phyloP scores from a whole-genome alignment of 2,888 invertebrate genomes.

The Lucinisca nassula region DNA sequence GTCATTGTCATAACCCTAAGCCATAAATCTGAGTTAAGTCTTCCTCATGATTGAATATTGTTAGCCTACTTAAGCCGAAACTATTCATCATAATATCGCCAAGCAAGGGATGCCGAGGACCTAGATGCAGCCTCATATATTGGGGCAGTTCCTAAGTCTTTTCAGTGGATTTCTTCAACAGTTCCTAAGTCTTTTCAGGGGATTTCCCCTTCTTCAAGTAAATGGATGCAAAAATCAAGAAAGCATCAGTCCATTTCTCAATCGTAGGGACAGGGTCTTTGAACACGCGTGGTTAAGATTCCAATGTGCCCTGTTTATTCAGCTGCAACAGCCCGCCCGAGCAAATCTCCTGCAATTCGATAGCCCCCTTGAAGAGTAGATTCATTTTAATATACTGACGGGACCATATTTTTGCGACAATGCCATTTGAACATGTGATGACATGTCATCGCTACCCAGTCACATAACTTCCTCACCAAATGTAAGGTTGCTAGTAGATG shows the following conservation, averaged over 20 bases:
- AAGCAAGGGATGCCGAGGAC: neutral
- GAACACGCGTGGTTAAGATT: neutral
- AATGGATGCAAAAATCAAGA: neutral
- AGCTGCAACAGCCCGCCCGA: neutral
- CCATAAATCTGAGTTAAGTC: no score
- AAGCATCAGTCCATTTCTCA: constrained; percentile 17
- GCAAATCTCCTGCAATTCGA: neutral
- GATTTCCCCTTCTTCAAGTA: neutral
- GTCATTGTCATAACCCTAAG: no score
- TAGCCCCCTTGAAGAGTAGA: neutral
- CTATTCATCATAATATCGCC: neutral
- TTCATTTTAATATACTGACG: neutral
- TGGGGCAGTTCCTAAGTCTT: constrained; percentile 2
- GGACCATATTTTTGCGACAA: neutral
- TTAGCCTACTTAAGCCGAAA: no score
- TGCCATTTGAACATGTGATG: neutral
- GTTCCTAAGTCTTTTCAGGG: neutral
- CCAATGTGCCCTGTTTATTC: neutral
- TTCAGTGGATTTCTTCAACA: neutral
- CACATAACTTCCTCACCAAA: neutral
- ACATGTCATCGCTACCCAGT: neutral
- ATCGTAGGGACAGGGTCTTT: neutral
- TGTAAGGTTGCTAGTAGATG: no score
- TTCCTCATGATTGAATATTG: no score
- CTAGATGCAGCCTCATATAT: neutral